Percentiles rank a stretch among this genome's conserved stretches.
phyloP scores from a whole-genome alignment of 2,113 vertebrate genomes.

The Mustela lutreola region DNA sequence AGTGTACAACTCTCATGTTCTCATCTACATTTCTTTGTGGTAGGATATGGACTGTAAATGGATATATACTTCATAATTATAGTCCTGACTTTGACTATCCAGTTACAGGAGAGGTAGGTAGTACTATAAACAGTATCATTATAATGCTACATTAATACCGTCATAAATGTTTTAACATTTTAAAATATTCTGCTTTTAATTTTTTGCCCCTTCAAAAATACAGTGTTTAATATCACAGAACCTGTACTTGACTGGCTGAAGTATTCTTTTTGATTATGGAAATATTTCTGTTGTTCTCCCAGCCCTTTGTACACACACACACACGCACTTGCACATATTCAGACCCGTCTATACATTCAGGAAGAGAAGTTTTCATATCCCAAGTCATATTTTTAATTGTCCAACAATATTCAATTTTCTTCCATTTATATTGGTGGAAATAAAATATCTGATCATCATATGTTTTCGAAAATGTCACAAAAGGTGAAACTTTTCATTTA shows the following conservation, averaged over 20 bases:
- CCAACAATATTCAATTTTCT: slow-evolving; percentile 12
- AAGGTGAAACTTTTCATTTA: slow-evolving; percentile 11
- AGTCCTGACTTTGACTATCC: not conserved
- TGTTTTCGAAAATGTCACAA: slow-evolving; percentile 45
- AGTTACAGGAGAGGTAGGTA: not conserved
- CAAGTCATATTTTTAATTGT: not conserved
- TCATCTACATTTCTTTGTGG: not conserved
- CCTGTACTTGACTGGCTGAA: not conserved
- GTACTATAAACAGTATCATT: not conserved
- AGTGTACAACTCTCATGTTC: not conserved
- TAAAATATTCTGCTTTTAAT: not conserved
- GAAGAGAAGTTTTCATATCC: not conserved
- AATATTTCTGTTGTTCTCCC: not conserved
- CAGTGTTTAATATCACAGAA: not conserved
- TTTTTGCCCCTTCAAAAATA: not conserved
- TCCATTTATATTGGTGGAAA: not conserved
- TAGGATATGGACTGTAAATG: not conserved
- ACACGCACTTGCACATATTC: too few species aligned
- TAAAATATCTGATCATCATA: not conserved
- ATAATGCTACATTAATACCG: not conserved
- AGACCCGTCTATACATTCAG: not conserved
- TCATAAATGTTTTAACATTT: not conserved
- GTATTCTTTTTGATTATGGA: not conserved
- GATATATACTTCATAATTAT: not conserved
- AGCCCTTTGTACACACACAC: not conserved